Base-by-base conservation (phyloP, 2,888 invertebrate species). In the Idaea aversata region DNA sequence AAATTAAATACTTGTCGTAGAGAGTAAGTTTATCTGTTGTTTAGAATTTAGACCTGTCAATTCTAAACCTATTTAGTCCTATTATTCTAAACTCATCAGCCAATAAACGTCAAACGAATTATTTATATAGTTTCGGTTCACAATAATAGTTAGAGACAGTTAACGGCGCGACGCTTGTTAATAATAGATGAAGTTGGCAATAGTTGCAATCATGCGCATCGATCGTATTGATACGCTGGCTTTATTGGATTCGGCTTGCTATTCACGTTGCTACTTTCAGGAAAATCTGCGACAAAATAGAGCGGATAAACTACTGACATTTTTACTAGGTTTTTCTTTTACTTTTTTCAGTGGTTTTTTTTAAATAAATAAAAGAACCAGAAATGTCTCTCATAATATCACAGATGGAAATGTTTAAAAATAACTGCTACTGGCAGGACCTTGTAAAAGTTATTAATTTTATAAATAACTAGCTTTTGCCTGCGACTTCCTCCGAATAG, bases 41-140 rank as follows among this genome's bases (percentile, higher is more conserved):
- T 47, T 47, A 47, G 10, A 13, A 47, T 47, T 47, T 47, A 47
- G 47, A 47, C 7, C 47, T 47, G 47, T 47, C 47, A 47, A 47
- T 47, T 47, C 47, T 47, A 47, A 47, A 13, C 47, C 47, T 13
- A 47, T 47, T 13, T 47, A 47, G 25, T 25, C 47, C 10, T 47
- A 47, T 47, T 47, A 47, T 47, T 47, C 47, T 13, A 47, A 47
- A 47, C 13, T 47, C 13, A 47, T 47, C 47, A 47, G 13, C 13
- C 47, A 47, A 47, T 47, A 47, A 47, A 47, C 47, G 47, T 47
- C 47, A 47, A 47, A 47, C 47, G 47, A 47, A 47, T 47, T 47
- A 47, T 47, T 47, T 13, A 47, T 47, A 47, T 25, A 25, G 25
- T 7, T 47, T 47, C 47, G 5, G 13, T 47, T 13, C 13, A 47